Evolutionary conservation across 2,797 vertebrate species (phyloP).

Genomic region (Lagorchestes hirsutus): DNA sequence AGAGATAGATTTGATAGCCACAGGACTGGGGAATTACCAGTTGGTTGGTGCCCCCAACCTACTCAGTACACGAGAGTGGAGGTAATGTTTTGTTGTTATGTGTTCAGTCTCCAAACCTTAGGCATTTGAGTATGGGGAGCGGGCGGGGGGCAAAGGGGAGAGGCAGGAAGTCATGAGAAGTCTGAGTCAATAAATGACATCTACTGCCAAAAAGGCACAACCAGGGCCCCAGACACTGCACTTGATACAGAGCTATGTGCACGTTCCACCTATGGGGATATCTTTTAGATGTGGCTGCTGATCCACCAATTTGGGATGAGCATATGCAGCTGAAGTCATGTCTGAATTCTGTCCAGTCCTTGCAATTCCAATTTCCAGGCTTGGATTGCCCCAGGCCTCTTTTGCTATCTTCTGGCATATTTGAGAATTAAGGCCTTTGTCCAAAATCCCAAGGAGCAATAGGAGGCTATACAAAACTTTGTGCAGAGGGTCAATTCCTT

Average conservation of each 20-base stretch:
- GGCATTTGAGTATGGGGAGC: too few species aligned
- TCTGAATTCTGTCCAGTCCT: neutral
- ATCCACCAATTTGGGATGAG: neutral
- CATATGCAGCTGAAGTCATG: neutral
- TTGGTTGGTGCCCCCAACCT: neutral
- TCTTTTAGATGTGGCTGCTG: neutral
- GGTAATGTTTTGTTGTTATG: neutral
- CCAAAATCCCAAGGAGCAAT: neutral
- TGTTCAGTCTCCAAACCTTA: neutral
- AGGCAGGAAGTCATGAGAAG: neutral
- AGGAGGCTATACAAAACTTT: neutral
- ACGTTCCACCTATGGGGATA: neutral
- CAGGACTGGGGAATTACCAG: neutral
- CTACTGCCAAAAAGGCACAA: neutral
- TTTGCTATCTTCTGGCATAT: neutral
- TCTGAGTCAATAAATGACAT: neutral
- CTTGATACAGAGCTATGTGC: neutral
- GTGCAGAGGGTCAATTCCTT: neutral
- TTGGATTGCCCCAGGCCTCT: neutral
- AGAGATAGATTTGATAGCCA: neutral
- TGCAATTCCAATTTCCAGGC: neutral
- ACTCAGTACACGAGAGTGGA: neutral
- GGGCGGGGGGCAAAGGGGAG: too few species aligned
- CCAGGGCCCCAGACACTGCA: neutral
- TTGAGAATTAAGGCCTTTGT: neutral